Evolutionary conservation across 1,140 invertebrate genomes (phyloP).

Genomic region (Caenorhabditis remanei): DNA sequence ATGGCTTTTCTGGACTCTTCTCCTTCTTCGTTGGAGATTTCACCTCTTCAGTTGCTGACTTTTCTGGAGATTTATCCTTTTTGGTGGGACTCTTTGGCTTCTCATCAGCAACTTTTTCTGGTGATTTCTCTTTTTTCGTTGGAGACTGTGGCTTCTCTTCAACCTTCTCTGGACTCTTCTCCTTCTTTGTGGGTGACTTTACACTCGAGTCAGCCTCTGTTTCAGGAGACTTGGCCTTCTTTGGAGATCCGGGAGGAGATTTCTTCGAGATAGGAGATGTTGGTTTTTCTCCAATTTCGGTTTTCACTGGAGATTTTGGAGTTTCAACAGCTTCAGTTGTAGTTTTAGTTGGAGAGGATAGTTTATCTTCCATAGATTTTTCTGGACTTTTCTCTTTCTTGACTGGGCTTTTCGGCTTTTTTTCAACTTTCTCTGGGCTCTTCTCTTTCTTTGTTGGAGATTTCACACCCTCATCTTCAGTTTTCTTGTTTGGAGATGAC

Average conservation of each 20-base stretch:
- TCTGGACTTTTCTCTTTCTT: background rate
- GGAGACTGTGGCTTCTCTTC: background rate
- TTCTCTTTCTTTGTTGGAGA: slow-evolving; percentile 46
- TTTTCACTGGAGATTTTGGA: slow-evolving; percentile 1
- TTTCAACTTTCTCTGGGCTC: background rate
- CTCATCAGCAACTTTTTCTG: background rate
- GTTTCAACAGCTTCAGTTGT: background rate
- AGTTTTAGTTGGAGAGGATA: background rate
- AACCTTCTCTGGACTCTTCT: slow-evolving; percentile 16
- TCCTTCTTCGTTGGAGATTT: slow-evolving; percentile 7
- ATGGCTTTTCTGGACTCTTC: slow-evolving; percentile 3
- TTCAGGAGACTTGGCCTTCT: slow-evolving; percentile 41
- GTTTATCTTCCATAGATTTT: background rate
- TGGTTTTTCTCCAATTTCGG: background rate
- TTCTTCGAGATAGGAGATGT: background rate
- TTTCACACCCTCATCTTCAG: slow-evolving; percentile 13
- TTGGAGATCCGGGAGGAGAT: background rate
- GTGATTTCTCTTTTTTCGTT: slow-evolving; percentile 6
- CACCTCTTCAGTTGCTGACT: slow-evolving; percentile 3
- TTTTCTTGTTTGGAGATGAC: slow-evolving; percentile 13
- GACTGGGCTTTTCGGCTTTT: background rate
- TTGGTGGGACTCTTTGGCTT: background rate
- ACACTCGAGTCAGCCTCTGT: too few relatives aligned
- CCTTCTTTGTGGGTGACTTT: background rate
- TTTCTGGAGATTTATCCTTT: slow-evolving; percentile 19